These are phyloP conservation scores for Chaetophractus vellerosus DNA, from an alignment of 2,797 vertebrate genomes.

Conservation along the genomic window DNA sequence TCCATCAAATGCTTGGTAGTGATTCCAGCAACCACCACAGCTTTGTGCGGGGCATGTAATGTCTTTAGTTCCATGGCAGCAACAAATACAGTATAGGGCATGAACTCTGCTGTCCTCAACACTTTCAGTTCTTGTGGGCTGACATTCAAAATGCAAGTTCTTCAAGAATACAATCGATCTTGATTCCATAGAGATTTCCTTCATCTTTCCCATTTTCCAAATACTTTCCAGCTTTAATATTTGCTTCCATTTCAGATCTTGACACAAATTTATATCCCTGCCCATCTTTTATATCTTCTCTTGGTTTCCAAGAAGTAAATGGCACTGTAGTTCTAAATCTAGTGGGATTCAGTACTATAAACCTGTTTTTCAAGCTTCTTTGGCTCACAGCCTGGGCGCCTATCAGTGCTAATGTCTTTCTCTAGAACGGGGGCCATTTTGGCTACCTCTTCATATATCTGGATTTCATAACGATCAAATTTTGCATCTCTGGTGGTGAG, in stretches of 20 bases:
- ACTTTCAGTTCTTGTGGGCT: constrained; percentile 99
- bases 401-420: constrained; percentile 97
- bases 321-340: constrained; percentile 98
- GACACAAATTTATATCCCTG: constrained; percentile 97
- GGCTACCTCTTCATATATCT: constrained; percentile 98
- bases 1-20: constrained; percentile 98
- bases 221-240: constrained; percentile 77
- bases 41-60: constrained; percentile 98
- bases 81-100: constrained; percentile 99
- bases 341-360: constrained; percentile 96
- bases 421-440: constrained; percentile 99
- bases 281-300: constrained; percentile 97
- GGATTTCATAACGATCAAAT: constrained; percentile 99
- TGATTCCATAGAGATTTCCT: constrained; percentile 99
- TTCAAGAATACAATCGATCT: constrained; percentile 98
- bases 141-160: constrained; percentile 98
- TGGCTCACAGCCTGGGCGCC: constrained; percentile 99
- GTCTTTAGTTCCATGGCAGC: constrained; percentile 98
- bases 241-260: constrained; percentile 95
- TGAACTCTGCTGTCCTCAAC: constrained; percentile 97
- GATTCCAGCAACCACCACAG: constrained; percentile 97
- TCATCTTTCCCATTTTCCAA: constrained; percentile 86
- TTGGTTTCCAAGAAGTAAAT: constrained; percentile 96
- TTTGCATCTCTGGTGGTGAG: constrained; percentile 99
- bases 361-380: constrained; percentile 98